phyloP scores from a whole-genome alignment of 2,888 invertebrate species.

The Lithosia quadra region DNA sequence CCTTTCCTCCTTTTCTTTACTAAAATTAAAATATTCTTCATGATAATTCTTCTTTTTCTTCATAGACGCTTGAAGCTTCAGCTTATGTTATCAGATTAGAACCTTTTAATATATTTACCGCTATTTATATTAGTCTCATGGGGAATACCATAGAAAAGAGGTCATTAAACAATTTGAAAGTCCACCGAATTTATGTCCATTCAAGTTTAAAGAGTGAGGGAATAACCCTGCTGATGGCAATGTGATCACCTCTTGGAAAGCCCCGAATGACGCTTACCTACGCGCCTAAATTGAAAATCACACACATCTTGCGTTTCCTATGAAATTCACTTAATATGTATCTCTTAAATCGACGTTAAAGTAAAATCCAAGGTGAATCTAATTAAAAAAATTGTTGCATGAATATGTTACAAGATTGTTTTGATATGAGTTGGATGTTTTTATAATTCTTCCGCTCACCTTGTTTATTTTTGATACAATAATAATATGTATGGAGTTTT shows the following conservation, averaged over 20 bases:
- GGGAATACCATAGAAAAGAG: no score
- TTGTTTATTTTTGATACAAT: no score
- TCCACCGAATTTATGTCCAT: background rate
- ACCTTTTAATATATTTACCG: no score
- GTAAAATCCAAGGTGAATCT: background rate
- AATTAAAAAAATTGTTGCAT: background rate
- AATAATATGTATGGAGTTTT: no score
- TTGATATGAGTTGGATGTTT: background rate
- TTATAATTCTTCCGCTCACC: background rate
- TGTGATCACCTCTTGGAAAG: background rate
- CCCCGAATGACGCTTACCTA: background rate
- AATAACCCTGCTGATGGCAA: background rate
- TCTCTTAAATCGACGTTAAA: background rate
- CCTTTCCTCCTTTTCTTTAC: no score
- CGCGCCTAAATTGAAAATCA: background rate
- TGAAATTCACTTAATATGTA: background rate
- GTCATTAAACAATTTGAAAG: background rate
- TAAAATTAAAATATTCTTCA: no score
- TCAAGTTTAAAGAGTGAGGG: background rate
- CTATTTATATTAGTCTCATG: no score
- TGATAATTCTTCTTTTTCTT: no score
- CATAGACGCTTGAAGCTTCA: no score
- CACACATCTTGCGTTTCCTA: background rate
- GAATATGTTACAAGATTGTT: background rate
- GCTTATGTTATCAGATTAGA: no score